Evolutionary conservation across 2,888 invertebrate species (phyloP), one percentile per base, ranked within the genome.

Genomic region (Gari tellinella): DNA sequence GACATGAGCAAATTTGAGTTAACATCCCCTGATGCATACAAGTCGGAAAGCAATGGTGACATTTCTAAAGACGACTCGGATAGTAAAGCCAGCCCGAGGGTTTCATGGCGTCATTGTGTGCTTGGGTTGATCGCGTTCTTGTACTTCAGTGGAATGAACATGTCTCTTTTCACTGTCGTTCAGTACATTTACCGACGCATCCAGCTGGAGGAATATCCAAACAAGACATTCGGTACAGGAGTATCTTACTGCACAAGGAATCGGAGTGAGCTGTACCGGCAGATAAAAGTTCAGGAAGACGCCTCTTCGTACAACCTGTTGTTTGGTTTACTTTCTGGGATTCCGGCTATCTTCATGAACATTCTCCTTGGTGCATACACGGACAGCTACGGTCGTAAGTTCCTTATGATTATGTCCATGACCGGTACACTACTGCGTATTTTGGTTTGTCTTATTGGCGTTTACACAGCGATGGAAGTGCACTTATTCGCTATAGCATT

Each of bases 381-480:
- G 2, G 83, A 83, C 56, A 67, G 66, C 25, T 72, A 70, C 43
- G 83, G 83, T 5, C 56, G 83, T 2, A 81, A 78, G 60, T 65
- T 72, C 12, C 52, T 80, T 21, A 64, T 81, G 41, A 25, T 74
- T 21, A 38, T 75, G 8, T 66, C 80, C 3, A 49, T 70, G 5
- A 19, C 61, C 19, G 83, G 83, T 19, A 60, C 66, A 10, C 37
- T 78, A 14, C 1, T 78, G 14, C 61, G 74, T 56, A 65, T 69
- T 19, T 49, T 49, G 12, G 31, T 67, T 8, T 52, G 62, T 21
- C 48, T 66, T 1, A 49, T 68, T 0, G 72, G 75, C 0, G 80
- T 77, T 19, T 41, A 74, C 31, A 76, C 55, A 17, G 62, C 72
- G 1, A 46, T 80, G n/a, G 58, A 60, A 10, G 38, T 81, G 4